These are phyloP conservation scores for Drosophila anomalipes DNA, from an alignment of 2,888 invertebrate genomes.

Conservation along the genomic window DNA sequence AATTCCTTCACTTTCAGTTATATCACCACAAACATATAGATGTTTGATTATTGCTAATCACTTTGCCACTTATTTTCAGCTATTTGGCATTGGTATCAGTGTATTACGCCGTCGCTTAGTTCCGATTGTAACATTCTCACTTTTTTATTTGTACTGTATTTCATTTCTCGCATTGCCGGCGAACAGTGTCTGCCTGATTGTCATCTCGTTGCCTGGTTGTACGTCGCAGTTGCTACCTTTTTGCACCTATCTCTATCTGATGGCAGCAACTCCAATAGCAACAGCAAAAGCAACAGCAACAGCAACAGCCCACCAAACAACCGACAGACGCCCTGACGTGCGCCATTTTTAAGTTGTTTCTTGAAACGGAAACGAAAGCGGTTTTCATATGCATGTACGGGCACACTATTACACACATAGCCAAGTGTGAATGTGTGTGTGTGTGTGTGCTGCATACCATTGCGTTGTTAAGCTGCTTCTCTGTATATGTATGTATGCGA, in stretches of 20 bases:
- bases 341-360: conserved; percentile 77
- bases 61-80: background rate
- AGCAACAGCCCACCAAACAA: conserved; percentile 32
- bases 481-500: conserved; percentile 24
- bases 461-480: conserved; percentile 53
- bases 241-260: conserved; percentile 76
- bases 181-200: conserved; percentile 67
- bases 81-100: background rate
- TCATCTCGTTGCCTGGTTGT: conserved; percentile 66
- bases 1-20: background rate
- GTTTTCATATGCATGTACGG: conserved; percentile 79
- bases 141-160: conserved; percentile 26
- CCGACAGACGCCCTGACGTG: conserved; percentile 64
- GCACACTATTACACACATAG: conserved; percentile 40
- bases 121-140: background rate
- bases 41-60: background rate
- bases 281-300: conserved; percentile 15
- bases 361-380: conserved; percentile 82
- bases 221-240: conserved; percentile 60
- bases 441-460: conserved; percentile 38
- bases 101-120: background rate
- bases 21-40: background rate
- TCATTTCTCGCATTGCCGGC: conserved; percentile 34
- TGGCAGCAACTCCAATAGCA: conserved; percentile 47
- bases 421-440: background rate